Conservation (phyloP, 2,113 vertebrate species). For the Colius striatus region DNA sequence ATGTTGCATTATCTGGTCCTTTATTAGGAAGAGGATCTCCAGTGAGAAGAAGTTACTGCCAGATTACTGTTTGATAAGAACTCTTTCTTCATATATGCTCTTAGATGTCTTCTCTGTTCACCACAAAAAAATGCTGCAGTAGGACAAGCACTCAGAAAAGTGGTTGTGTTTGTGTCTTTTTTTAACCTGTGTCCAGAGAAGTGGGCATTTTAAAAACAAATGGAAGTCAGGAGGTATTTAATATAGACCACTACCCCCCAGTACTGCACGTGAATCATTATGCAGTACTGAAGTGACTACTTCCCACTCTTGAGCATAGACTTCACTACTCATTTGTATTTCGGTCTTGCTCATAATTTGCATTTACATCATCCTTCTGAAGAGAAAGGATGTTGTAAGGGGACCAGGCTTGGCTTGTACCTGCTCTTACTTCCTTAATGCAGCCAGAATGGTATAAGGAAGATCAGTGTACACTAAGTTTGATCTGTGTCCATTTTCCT, state of each 20-base stretch:
- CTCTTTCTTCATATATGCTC: background rate
- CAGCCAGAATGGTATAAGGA: background rate
- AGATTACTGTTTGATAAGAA: background rate
- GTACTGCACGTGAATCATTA: background rate
- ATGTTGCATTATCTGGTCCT: background rate
- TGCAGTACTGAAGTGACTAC: background rate
- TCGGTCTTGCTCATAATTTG: background rate
- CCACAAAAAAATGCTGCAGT: background rate
- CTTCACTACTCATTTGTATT: background rate
- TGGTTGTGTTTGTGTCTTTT: background rate
- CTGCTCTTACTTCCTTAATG: background rate
- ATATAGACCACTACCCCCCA: background rate
- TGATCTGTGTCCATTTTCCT: background rate
- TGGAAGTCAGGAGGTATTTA: background rate
- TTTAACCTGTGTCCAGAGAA: background rate
- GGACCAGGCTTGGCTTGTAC: background rate
- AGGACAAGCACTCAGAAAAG: background rate
- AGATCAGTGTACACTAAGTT: background rate
- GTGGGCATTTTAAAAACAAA: background rate
- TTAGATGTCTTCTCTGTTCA: background rate
- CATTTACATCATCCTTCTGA: background rate
- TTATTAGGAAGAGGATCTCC: background rate
- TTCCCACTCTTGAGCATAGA: background rate
- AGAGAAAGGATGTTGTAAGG: background rate
- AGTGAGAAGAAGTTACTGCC: background rate